Evolutionary conservation across 2,113 vertebrate genomes (phyloP).

Genomic region (Trogon surrucura): DNA sequence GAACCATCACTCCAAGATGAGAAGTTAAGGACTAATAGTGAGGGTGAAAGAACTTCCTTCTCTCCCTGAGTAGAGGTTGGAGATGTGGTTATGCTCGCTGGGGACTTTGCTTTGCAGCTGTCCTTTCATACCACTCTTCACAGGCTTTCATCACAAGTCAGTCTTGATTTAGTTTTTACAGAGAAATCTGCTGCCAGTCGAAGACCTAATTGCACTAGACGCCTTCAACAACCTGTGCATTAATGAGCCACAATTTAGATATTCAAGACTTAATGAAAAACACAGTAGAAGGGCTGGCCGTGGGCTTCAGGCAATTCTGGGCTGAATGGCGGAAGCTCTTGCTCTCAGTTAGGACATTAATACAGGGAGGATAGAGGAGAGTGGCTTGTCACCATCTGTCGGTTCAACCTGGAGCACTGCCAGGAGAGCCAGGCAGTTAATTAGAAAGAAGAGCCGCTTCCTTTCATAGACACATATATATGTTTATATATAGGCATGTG

Average conservation of each 20-base stretch:
- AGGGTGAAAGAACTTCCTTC: background rate
- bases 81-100: background rate
- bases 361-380: background rate
- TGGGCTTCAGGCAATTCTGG: background rate
- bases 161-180: background rate
- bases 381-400: constrained; percentile 47
- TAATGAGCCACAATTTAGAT: constrained; percentile 23
- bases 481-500: constrained; percentile 5
- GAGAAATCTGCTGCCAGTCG: background rate
- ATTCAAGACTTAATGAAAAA: background rate
- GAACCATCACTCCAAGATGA: rapidly evolving
- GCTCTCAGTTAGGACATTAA: background rate
- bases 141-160: background rate
- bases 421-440: constrained; percentile 48
- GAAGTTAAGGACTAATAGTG: background rate
- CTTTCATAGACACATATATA: background rate
- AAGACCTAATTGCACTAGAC: background rate
- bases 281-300: background rate
- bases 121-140: background rate
- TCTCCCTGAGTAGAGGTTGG: background rate
- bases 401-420: constrained; percentile 29
- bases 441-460: constrained; percentile 43
- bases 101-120: background rate
- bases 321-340: background rate
- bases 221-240: background rate